Percentiles rank a stretch among this genome's conserved stretches.
phyloP scores from a whole-genome alignment of 2,888 invertebrate species.

The Drosophila borealis region DNA sequence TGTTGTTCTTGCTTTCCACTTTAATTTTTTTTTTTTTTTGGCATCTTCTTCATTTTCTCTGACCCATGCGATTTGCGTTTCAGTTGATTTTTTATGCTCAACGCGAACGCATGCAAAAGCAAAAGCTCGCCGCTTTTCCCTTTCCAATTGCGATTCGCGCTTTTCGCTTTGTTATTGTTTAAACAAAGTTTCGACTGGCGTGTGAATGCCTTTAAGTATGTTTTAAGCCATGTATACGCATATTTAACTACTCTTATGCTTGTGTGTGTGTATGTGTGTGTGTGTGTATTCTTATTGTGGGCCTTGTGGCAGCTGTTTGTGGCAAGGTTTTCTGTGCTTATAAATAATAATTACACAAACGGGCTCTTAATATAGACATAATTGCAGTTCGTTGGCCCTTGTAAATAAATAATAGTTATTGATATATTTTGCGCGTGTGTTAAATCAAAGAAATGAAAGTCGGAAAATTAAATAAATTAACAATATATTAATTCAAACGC shows the following conservation, averaged over 20 bases:
- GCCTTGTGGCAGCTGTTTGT: conserved; percentile 17
- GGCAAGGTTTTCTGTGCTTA: conserved; percentile 44
- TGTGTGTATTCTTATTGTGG: conserved; percentile 46
- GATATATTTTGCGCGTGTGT: conserved; percentile 31
- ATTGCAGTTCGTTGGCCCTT: conserved; percentile 69
- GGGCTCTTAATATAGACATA: conserved; percentile 29
- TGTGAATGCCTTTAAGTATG: conserved; percentile 34
- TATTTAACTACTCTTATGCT: conserved; percentile 3
- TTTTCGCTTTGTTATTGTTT: conserved; percentile 40
- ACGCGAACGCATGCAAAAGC: conserved; percentile 64
- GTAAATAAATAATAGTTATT: conserved; percentile 55
- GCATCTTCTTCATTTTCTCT: conserved; percentile 63
- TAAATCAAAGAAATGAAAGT: conserved; percentile 1
- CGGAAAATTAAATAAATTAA: background rate
- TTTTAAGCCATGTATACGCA: conserved; percentile 4
- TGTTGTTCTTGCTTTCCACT: conserved; percentile 44
- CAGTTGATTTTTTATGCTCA: conserved; percentile 70
- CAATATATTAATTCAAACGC: no score
- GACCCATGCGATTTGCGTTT: conserved; percentile 67
- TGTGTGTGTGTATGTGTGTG: conserved; percentile 6
- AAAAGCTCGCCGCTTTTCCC: conserved; percentile 24
- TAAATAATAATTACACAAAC: conserved; percentile 62
- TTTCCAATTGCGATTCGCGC: conserved; percentile 31
- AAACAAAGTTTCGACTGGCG: conserved; percentile 28
- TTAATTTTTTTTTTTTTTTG: conserved; percentile 30